Evolutionary conservation across 2,888 invertebrate genomes (phyloP), one percentile per base, ranked within the genome.

Genomic region (Epirrhoe alternata): DNA sequence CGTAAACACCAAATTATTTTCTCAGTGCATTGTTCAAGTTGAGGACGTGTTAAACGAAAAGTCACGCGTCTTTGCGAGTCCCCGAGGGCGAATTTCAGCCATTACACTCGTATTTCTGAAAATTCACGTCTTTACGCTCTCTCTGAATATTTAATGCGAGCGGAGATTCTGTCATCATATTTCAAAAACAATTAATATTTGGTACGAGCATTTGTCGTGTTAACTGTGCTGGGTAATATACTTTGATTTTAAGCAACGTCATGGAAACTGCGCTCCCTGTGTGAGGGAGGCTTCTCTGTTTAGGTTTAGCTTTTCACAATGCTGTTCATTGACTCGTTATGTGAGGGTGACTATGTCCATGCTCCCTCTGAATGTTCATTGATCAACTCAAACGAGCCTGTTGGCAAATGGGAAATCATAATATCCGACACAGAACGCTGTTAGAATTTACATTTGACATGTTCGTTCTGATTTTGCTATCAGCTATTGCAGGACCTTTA

Each of bases 31-130:
- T 59, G 71, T 73, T 56, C 69, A 65, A 62, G 71, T 74, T 77
- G 69, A 65, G 59, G 64, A 73, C 70, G 71, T 64, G 52, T 16
- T 52, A 70, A 77, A 68, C 68, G 57, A 57, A 68, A 72, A 73
- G 71, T 75, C 72, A 71, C 73, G 73, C 73, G 75, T 71, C 71
- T 74, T 59, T 31, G 64, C 55, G 47, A 33, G 16, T 64, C 76
- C 61, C 78, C 31, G 0, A 71, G 71, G 77, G 74, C 64, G 60
- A 73, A 74, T 78, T 74, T 73, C 61, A 72, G 67, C 66, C 67
- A 76, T 73, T 74, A 71, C 69, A 69, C 65, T 55, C 61, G 53
- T 68, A 52, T 62, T 61, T 65, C 66, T 57, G 70, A 42, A 72
- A 74, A 72, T 75, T 77, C 75, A 74, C 71, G 70, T 63, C 64